Evolutionary conservation across 2,113 vertebrate species (phyloP), one percentile per base, ranked within the genome.

Genomic region (Typhlomys cinereus): DNA sequence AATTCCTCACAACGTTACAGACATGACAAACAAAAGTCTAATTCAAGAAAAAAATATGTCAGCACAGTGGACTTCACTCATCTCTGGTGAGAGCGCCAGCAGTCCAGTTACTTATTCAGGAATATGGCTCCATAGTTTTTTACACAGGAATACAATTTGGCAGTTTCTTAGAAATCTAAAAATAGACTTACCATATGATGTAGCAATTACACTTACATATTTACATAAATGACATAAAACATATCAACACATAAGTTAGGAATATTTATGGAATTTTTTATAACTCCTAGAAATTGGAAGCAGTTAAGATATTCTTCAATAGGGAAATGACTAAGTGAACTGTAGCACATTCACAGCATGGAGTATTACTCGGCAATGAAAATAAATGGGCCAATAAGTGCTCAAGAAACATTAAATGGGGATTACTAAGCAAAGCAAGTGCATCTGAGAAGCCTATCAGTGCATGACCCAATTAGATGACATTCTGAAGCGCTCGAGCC

Each of bases 151-250:
- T 69, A 69, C 20, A 74, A 34, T 36, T 29, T 29, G 14, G 41
- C 50, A 92, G n/a, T 64, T 92, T 70, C 41, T 79, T 73, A 54
- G 20, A 85, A 91, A 89, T 18, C 50, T 89, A 54, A 74, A 54
- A 74, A 57, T 1, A 70, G 21, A 69, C 18, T 89, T 75, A 62
- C 4, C 44, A 54, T 31, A 44, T n/a, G 4, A 70, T 76, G 23
- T 20, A 85, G 62, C 20, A 73, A 48, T 46, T 95, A 8, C 10
- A 70, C 23, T 64, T 34, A 52, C 48, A 12, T 62, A 62, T 80
- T 83, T 70, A 79, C 66, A 27, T 36, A 52, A 78, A 83, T 69
- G 44, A 48, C 34, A 50, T 73, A 57, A 92, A 89, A 67, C 13
- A 44, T 91, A 46, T 27, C 44, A 80, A 84, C 27, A 90, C 21